phyloP scores from a whole-genome alignment of 2,113 vertebrate genomes.

The Herpetotheres cachinnans region DNA sequence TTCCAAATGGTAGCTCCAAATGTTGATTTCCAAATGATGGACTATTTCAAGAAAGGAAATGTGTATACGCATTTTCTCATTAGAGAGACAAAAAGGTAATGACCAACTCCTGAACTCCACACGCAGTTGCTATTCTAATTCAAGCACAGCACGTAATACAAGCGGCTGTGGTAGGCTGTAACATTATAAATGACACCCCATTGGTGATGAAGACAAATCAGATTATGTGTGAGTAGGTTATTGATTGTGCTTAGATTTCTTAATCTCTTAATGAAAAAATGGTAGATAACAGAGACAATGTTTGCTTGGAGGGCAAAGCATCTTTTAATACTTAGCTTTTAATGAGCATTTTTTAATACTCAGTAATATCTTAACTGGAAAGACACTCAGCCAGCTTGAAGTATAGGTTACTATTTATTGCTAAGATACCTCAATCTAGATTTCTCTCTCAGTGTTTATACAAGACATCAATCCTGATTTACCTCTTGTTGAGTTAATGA shows the following conservation, averaged over 20 bases:
- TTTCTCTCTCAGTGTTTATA: slow-evolving; percentile 10
- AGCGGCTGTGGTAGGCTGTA: neutral
- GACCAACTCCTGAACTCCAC: neutral
- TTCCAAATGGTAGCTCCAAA: neutral
- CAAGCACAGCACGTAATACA: neutral
- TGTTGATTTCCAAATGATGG: neutral
- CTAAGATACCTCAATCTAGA: neutral
- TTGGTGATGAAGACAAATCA: slow-evolving; percentile 27
- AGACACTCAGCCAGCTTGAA: neutral
- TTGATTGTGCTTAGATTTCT: slow-evolving; percentile 51
- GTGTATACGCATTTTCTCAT: neutral
- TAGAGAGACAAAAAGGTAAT: neutral
- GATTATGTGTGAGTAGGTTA: slow-evolving; percentile 8
- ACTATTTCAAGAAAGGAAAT: neutral
- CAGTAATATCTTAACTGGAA: slow-evolving; percentile 9
- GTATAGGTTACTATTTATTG: neutral
- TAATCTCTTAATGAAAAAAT: slow-evolving; percentile 7
- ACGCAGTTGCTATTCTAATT: neutral
- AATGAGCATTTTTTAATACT: slow-evolving; percentile 31
- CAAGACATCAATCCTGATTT: slow-evolving; percentile 49
- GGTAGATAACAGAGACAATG: neutral
- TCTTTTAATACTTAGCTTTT: neutral
- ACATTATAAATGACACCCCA: neutral
- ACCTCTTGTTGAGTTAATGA: slow-evolving; percentile 50
- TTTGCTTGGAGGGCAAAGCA: neutral